Conservation (phyloP, 2,113 vertebrate genomes). For the Saccopteryx leptura region DNA sequence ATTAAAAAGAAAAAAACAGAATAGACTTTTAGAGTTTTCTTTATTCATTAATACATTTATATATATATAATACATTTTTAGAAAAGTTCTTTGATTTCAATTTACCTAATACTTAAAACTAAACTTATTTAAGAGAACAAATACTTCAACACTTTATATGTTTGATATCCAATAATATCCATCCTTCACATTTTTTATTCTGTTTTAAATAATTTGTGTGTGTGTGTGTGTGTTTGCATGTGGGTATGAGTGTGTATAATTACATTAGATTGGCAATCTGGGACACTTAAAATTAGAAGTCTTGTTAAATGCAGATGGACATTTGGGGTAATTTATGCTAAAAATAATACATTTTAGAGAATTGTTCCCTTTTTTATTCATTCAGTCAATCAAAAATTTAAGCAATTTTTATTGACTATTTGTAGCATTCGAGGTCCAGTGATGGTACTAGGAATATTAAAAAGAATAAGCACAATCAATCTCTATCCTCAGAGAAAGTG, state of each 20-base stretch:
- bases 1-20: too few relatives aligned
- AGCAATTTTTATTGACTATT: background rate
- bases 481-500: background rate
- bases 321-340: background rate
- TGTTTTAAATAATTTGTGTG: background rate
- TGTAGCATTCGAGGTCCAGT: background rate
- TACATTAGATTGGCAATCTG: background rate
- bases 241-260: background rate
- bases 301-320: background rate
- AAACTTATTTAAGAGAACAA: background rate
- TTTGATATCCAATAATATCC: background rate
- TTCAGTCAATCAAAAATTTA: background rate
- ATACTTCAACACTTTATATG: background rate
- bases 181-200: background rate
- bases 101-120: background rate
- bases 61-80: background rate
- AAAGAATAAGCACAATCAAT: background rate
- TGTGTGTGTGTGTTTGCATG: background rate
- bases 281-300: background rate
- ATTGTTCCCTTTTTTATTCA: background rate
- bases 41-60: background rate
- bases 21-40: background rate
- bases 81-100: slow-evolving; percentile 6
- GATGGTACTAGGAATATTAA: background rate
- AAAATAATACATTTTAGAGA: background rate